Evolutionary conservation across 2,888 invertebrate genomes (phyloP), one percentile per base, ranked within the genome.

Genomic region (Unio pictorum): DNA sequence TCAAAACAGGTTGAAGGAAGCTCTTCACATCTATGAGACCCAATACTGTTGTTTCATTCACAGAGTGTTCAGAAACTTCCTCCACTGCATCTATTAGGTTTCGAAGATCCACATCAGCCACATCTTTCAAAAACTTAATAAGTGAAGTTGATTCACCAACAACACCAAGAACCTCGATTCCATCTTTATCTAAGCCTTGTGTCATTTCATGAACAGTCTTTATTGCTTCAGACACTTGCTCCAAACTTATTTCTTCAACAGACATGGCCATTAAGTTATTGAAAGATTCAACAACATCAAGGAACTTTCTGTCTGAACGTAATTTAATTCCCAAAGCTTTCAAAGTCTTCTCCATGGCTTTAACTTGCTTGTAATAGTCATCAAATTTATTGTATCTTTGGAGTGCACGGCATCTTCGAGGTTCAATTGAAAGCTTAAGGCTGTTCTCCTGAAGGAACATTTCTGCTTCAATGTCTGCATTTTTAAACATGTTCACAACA

Each of bases 21-120:
- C 74, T 63, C 61, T 80, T 76, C 0, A 80, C 74, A 59, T 78
- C 78, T n/a, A 81, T 79, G 2, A 81, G 70, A 28, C 68, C 75
- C 0, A 80, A 81, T 1, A 82, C 81, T 28, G 82, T 79, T 6
- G 78, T 75, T 61, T 79, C 82, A 55, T 68, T 68, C 3, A 82
- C 79, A 63, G 72, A 79, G 45, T 81, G 79, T 34, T 82, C 81
- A 15, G 82, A 80, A 68, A 81, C 78, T 61, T 82, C 81, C 59
- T 82, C 82, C 0, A 81, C 81, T 15, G 81, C 80, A 72, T 82
- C 82, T 56, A 82, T 81, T 0, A 81, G 67, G 64, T 80, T 81
- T 28, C 80, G 67, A 4, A 82, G 71, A 62, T 82, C 82, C 55
- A 81, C 81, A 20, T 76, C 74, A 23, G 74, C 66, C 2, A 78